phyloP scores from a whole-genome alignment of 2,113 vertebrate genomes.

The Pachyramphus minor region DNA sequence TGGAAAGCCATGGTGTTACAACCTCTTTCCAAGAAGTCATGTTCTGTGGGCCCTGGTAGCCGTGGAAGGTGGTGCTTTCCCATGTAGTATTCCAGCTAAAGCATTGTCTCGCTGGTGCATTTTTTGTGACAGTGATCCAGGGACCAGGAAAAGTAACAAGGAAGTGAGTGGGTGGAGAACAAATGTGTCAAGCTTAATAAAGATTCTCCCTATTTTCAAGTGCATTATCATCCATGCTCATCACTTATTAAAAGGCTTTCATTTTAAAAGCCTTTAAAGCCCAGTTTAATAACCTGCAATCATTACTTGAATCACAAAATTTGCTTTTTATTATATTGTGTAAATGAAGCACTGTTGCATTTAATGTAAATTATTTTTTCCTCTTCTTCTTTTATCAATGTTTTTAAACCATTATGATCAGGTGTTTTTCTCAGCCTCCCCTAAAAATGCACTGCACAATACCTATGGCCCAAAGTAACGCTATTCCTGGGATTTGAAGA shows the following conservation, averaged over 20 bases:
- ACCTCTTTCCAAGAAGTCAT: neutral
- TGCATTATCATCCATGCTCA: slow-evolving; percentile 14
- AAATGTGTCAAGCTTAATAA: slow-evolving; percentile 29
- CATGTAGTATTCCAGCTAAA: neutral
- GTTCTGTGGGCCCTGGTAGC: neutral
- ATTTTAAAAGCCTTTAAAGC: slow-evolving; percentile 52
- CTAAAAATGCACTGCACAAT: neutral
- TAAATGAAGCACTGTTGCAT: slow-evolving; percentile 29
- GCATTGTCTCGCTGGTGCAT: neutral
- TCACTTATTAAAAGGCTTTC: slow-evolving; percentile 59
- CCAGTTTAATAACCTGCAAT: slow-evolving; percentile 55
- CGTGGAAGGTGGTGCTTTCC: neutral
- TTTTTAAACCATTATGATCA: slow-evolving; percentile 11
- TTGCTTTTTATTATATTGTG: slow-evolving; percentile 44
- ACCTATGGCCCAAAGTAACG: neutral
- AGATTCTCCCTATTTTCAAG: slow-evolving; percentile 28
- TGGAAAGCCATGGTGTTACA: neutral
- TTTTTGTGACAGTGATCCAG: neutral
- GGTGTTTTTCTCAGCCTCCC: neutral
- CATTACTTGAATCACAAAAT: slow-evolving; percentile 51
- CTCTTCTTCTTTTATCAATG: slow-evolving; percentile 1
- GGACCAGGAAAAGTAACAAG: neutral
- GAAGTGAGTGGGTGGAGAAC: neutral
- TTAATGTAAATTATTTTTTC: slow-evolving; percentile 26
- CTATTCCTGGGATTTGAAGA: neutral